A percentile compares a stretch with the other conserved stretches of the same genome.
phyloP scores from a whole-genome alignment of 2,797 vertebrate species.

The Fratercula arctica region DNA sequence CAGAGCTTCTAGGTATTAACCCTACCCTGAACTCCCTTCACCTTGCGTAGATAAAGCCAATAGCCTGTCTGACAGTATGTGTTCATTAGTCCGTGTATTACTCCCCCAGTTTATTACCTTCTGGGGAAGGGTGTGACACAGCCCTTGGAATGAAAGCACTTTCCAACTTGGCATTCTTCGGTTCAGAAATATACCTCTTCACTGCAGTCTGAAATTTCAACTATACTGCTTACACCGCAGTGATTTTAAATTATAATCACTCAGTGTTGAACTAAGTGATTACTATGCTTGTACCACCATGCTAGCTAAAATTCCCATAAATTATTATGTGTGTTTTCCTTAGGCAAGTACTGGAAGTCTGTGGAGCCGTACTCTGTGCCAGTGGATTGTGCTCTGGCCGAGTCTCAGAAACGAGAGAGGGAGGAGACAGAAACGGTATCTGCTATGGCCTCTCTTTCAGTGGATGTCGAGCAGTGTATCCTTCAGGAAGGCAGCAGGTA shows the following conservation, averaged over 20 bases:
- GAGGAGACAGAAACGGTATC: constrained; percentile 80
- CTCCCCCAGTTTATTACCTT: constrained; percentile 68
- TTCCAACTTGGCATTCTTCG: constrained; percentile 68
- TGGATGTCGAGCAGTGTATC: constrained; percentile 77
- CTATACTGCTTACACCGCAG: constrained; percentile 38
- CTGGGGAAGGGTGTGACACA: constrained; percentile 64
- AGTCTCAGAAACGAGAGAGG: constrained; percentile 74
- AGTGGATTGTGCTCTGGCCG: constrained; percentile 73
- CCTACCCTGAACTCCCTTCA: constrained; percentile 21
- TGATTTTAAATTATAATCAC: constrained; percentile 65
- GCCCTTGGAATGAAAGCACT: constrained; percentile 60
- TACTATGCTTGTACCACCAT: constrained; percentile 59
- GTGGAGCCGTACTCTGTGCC: constrained; percentile 71
- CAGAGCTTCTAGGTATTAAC: constrained; percentile 16
- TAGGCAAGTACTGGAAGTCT: constrained; percentile 83
- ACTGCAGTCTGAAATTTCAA: constrained; percentile 66
- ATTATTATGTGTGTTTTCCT: constrained; percentile 69
- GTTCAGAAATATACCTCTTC: constrained; percentile 59
- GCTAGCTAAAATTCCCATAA: constrained; percentile 68
- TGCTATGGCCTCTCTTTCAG: constrained; percentile 79
- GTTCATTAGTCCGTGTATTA: constrained; percentile 53
- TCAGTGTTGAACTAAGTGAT: constrained; percentile 57
- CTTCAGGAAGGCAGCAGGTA: constrained; percentile 77
- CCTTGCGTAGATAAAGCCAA: constrained; percentile 1
- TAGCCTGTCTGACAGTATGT: constrained; percentile 17